Percentiles rank a stretch among this genome's conserved stretches.
phyloP scores from a whole-genome alignment of 2,888 invertebrate species.

The Mimas tiliae region DNA sequence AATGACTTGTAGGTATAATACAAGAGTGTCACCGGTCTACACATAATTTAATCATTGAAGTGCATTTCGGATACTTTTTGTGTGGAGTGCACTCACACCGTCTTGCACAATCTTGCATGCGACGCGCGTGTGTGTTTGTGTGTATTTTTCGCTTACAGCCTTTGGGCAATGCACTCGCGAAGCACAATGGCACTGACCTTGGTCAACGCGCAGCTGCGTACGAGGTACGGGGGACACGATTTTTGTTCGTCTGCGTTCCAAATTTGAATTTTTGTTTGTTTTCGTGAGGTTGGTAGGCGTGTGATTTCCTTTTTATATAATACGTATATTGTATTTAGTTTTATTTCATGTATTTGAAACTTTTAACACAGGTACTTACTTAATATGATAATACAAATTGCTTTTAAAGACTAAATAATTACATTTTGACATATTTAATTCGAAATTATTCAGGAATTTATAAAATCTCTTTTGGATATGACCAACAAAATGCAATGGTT shows the following conservation, averaged over 20 bases:
- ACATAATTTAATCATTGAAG: slow-evolving; percentile 51
- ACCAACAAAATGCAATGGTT: neutral
- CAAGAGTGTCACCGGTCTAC: slow-evolving; percentile 15
- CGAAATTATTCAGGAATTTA: no score
- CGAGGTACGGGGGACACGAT: slow-evolving; percentile 43
- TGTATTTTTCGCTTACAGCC: slow-evolving; percentile 68
- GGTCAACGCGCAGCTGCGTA: slow-evolving; percentile 71
- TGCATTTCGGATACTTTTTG: slow-evolving; percentile 78
- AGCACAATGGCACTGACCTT: slow-evolving; percentile 80
- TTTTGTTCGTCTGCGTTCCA: slow-evolving; percentile 33
- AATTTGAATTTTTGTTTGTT: slow-evolving; percentile 34
- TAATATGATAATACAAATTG: no score
- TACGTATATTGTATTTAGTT: slow-evolving; percentile 1
- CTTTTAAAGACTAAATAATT: no score
- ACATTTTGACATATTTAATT: no score
- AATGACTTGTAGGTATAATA: no score
- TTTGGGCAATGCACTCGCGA: slow-evolving; percentile 80
- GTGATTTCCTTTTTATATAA: slow-evolving; percentile 22
- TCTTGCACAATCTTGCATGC: slow-evolving; percentile 37
- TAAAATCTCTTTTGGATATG: no score
- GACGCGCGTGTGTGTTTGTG: slow-evolving; percentile 47
- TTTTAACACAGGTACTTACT: neutral
- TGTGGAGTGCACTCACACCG: slow-evolving; percentile 44
- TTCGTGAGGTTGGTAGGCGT: slow-evolving; percentile 8
- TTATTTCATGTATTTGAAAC: neutral